Conservation (phyloP, 2,797 vertebrate genomes). For the Enteromius unitaeniatus region DNA sequence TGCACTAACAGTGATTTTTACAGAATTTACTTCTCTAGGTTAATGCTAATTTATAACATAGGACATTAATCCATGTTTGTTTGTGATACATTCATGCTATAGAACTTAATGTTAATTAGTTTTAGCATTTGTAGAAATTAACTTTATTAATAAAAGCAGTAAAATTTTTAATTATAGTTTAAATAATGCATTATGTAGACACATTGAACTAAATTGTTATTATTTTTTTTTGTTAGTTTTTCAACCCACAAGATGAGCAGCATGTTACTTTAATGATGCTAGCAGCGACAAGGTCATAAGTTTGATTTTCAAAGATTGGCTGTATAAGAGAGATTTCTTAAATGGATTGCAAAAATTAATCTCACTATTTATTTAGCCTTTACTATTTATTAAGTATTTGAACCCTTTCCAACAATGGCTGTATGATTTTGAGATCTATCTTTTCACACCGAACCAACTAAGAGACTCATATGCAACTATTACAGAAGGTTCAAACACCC, state of each 20-base stretch:
- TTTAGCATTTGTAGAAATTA: neutral
- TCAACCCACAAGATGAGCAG: neutral
- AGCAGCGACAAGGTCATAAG: neutral
- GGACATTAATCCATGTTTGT: neutral
- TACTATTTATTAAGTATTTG: too few species aligned
- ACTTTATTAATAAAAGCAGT: neutral
- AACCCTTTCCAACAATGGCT: too few species aligned
- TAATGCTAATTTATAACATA: neutral
- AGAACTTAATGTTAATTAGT: neutral
- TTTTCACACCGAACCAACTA: too few species aligned
- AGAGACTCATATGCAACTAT: too few species aligned
- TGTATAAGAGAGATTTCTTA: neutral
- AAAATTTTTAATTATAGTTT: neutral
- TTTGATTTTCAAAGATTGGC: neutral
- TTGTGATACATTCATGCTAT: neutral
- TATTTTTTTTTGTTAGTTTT: neutral
- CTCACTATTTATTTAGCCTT: neutral
- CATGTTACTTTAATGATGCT: neutral
- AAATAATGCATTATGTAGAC: neutral
- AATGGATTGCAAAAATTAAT: neutral
- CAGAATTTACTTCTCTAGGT: neutral
- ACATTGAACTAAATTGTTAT: neutral
- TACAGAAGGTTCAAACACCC: too few species aligned
- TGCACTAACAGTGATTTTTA: neutral
- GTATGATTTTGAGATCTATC: too few species aligned